Conservation (phyloP, 2,888 invertebrate genomes). For the Lasioglossum calceatum region DNA sequence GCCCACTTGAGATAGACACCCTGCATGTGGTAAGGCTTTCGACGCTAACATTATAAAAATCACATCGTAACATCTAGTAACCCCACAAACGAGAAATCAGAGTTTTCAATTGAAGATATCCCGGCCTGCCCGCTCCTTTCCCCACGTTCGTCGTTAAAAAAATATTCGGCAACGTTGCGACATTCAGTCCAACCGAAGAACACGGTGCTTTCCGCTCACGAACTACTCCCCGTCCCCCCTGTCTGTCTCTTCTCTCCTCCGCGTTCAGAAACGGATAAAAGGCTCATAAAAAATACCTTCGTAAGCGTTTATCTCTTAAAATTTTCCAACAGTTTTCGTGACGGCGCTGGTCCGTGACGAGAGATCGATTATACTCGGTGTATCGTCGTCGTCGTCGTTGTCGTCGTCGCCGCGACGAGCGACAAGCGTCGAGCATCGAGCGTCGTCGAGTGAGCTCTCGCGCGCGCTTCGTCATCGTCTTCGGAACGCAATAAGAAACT, state of each 20-base stretch:
- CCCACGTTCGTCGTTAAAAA: constrained; percentile 53
- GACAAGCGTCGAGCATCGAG: background rate
- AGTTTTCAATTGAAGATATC: constrained; percentile 35
- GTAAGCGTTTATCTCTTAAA: constrained; percentile 68
- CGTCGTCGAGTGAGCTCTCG: constrained; percentile 15
- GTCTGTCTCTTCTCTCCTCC: constrained; percentile 35
- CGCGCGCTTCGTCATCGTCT: constrained; percentile 12
- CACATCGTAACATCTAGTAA: constrained; percentile 50
- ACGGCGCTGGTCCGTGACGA: constrained; percentile 9
- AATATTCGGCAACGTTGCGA: constrained; percentile 54
- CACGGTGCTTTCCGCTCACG: constrained; percentile 46
- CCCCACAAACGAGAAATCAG: constrained; percentile 47
- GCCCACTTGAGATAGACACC: constrained; percentile 69
- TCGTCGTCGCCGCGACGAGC: background rate
- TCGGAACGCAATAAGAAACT: constrained; percentile 36
- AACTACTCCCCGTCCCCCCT: constrained; percentile 18
- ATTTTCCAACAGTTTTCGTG: constrained; percentile 54
- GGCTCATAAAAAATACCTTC: constrained; percentile 73
- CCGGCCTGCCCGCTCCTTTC: background rate
- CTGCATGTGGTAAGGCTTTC: constrained; percentile 72
- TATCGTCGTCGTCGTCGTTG: constrained; percentile 27
- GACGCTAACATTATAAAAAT: constrained; percentile 69
- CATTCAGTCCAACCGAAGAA: constrained; percentile 58
- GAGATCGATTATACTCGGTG: constrained; percentile 45
- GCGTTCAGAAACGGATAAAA: constrained; percentile 66